These are phyloP conservation scores for Lucinisca nassula DNA, from an alignment of 2,888 invertebrate species.

Conservation along the genomic window DNA sequence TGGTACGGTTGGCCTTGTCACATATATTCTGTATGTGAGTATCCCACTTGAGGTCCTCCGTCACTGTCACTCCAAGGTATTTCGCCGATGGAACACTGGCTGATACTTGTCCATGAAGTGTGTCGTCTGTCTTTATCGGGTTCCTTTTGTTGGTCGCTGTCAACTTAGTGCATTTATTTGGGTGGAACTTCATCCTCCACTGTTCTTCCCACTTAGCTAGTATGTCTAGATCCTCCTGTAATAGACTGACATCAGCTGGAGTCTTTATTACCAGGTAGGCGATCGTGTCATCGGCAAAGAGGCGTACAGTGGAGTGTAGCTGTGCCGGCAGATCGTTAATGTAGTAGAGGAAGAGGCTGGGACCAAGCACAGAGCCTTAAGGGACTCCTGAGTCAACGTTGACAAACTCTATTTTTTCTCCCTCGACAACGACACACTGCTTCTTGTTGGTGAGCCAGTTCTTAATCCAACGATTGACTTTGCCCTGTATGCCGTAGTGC, in stretches of 20 bases:
- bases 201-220: slow-evolving; percentile 34
- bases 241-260: not conserved
- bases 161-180: slow-evolving; percentile 44
- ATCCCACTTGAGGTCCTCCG: not conserved
- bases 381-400: slow-evolving; percentile 27
- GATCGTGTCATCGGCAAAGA: too few species aligned
- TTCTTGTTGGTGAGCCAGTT: slow-evolving; percentile 15
- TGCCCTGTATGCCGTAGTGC: slow-evolving; percentile 39
- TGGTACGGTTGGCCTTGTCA: not conserved
- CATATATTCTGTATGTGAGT: not conserved
- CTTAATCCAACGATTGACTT: slow-evolving; percentile 30
- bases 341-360: slow-evolving; percentile 20
- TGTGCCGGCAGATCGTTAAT: slow-evolving; percentile 32
- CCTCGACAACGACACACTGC: slow-evolving; percentile 14
- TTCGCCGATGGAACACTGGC: not conserved
- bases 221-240: slow-evolving; percentile 47
- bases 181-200: slow-evolving; percentile 60
- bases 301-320: slow-evolving; percentile 33
- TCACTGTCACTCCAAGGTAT: not conserved
- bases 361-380: slow-evolving; percentile 26
- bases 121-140: not conserved
- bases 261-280: slow-evolving; percentile 38
- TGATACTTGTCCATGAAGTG: too few species aligned
- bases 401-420: not conserved
- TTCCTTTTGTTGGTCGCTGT: slow-evolving; percentile 33